Percentiles rank a stretch among this genome's conserved stretches.
phyloP scores from a whole-genome alignment of 2,797 vertebrate species.

The Megaceryle alcyon region DNA sequence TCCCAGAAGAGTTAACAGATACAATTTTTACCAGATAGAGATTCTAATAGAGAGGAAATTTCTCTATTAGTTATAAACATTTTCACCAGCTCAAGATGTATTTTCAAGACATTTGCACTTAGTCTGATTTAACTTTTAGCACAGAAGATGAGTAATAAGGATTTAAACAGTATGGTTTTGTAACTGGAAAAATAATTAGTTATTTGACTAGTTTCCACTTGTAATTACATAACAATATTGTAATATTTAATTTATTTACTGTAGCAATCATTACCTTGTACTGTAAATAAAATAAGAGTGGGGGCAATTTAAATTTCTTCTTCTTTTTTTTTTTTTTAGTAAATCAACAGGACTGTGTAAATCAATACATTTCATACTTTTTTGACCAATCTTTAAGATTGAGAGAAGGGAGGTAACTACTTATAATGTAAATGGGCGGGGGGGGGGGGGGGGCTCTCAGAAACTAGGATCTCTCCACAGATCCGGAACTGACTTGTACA shows the following conservation, averaged over 20 bases:
- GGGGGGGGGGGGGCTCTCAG: not conserved
- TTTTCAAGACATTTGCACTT: not conserved
- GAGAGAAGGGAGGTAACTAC: not conserved
- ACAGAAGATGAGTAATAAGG: not conserved
- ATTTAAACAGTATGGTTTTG: not conserved
- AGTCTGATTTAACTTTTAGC: not conserved
- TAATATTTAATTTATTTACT: not conserved
- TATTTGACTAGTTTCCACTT: not conserved
- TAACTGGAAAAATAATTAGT: not conserved
- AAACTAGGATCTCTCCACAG: not conserved
- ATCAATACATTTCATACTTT: not conserved
- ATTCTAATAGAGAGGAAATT: too few relatives aligned
- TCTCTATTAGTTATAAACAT: not conserved
- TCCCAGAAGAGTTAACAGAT: not conserved
- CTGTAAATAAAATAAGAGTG: not conserved
- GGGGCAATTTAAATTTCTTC: not conserved
- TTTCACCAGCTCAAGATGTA: not conserved
- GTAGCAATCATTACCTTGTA: not conserved
- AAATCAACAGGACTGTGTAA: not conserved
- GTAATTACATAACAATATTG: not conserved
- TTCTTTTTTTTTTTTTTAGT: not conserved
- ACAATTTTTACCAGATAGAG: too few relatives aligned
- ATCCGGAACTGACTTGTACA: not conserved
- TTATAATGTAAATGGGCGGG: not conserved
- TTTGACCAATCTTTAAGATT: not conserved